A percentile compares a stretch with the other conserved stretches of the same genome.
These are phyloP conservation scores for Patiria miniata DNA, from an alignment of 35 echinoderm and acorn worm species.

Conservation along the genomic window DNA sequence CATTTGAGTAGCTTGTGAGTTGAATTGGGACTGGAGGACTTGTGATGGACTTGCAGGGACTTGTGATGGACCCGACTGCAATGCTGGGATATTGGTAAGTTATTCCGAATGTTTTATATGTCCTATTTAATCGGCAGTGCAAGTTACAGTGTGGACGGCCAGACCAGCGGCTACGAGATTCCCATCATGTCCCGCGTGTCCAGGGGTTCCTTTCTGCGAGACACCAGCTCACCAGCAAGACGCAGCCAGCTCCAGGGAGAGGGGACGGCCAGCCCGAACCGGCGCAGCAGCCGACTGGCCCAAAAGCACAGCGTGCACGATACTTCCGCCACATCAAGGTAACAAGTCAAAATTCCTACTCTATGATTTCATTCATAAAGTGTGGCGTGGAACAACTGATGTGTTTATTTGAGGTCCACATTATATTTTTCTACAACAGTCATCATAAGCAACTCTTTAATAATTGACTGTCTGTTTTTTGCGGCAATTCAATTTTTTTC, in stretches of 20 bases:
- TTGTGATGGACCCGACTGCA: no score
- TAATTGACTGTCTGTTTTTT: no score
- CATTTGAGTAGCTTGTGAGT: no score
- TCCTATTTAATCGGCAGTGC: slow-evolving; percentile 4
- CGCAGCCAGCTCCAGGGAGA: neutral
- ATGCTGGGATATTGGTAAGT: no score
- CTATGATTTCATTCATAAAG: neutral
- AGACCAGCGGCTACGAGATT: slow-evolving; percentile 39
- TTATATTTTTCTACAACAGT: no score
- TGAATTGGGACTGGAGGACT: no score
- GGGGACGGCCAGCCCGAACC: slow-evolving; percentile 24
- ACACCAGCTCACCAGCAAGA: neutral
- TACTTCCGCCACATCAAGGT: neutral
- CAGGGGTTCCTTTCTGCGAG: neutral
- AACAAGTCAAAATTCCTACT: neutral
- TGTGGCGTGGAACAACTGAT: neutral
- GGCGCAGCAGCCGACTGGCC: slow-evolving; percentile 25
- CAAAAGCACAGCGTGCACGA: neutral
- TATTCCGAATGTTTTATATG: no score
- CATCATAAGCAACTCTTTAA: no score
- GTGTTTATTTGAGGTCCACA: no score
- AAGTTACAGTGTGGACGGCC: slow-evolving; percentile 8
- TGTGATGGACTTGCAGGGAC: no score
- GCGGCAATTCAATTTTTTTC: no score
- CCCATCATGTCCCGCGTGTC: slow-evolving; percentile 47